These are phyloP conservation scores for Tuta absoluta DNA, from an alignment of 2,888 invertebrate genomes.

Conservation along the genomic window DNA sequence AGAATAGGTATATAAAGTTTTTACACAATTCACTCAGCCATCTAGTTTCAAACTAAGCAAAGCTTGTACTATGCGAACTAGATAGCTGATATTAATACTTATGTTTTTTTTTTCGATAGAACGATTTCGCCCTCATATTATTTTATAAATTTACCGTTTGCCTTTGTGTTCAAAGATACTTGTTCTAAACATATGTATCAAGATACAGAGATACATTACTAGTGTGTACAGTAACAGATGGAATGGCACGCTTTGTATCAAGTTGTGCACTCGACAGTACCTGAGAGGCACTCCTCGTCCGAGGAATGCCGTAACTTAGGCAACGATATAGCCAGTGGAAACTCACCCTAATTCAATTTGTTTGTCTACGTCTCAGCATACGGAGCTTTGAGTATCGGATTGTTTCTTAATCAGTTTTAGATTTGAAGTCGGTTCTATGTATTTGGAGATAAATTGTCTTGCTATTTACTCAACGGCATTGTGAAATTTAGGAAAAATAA, in stretches of 20 bases:
- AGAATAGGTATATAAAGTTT: too few species aligned
- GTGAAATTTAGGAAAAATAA: too few species aligned
- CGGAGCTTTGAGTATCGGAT: neutral
- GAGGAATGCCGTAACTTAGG: constrained; percentile 52
- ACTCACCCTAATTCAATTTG: constrained; percentile 35
- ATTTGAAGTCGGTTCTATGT: constrained; percentile 15
- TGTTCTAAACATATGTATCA: neutral
- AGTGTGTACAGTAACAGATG: constrained; percentile 42
- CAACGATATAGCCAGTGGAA: constrained; percentile 35
- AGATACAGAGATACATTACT: neutral
- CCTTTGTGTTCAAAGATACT: neutral
- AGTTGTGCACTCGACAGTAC: constrained; percentile 42
- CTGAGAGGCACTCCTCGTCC: constrained; percentile 41
- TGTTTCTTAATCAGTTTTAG: constrained; percentile 24
- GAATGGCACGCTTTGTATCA: constrained; percentile 66
- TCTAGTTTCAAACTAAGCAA: too few species aligned
- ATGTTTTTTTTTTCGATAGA: too few species aligned
- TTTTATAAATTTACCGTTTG: neutral
- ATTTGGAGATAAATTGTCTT: neutral
- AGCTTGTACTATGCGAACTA: too few species aligned
- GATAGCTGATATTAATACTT: too few species aligned
- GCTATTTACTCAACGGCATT: too few species aligned
- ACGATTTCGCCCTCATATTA: too few species aligned
- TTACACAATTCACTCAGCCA: too few species aligned
- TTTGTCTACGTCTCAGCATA: constrained; percentile 9